Conservation (phyloP, 2,797 vertebrate genomes). For the Sandelia bainsii region DNA sequence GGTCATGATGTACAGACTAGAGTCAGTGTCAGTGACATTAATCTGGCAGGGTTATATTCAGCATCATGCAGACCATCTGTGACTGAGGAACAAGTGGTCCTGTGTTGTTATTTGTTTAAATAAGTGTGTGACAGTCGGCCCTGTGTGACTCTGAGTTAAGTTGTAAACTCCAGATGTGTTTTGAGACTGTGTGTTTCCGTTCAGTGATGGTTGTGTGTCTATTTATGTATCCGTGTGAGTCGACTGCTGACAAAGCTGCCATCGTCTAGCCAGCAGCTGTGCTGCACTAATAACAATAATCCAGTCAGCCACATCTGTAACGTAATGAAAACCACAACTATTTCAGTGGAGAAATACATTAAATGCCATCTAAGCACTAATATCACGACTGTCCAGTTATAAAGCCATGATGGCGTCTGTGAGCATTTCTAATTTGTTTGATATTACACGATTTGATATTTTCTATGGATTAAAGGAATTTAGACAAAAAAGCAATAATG, state of each 20-base stretch:
- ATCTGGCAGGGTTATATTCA: constrained; percentile 23
- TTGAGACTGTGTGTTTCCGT: constrained; percentile 39
- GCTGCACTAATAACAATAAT: constrained; percentile 55
- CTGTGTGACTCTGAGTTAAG: constrained; percentile 26
- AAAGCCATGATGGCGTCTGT: neutral
- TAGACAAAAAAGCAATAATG: neutral
- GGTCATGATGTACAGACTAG: constrained; percentile 20
- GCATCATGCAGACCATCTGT: constrained; percentile 56
- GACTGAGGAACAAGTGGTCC: constrained; percentile 34
- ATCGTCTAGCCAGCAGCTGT: constrained; percentile 57
- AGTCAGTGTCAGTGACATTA: constrained; percentile 27
- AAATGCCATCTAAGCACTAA: constrained; percentile 16
- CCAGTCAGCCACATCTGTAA: constrained; percentile 47
- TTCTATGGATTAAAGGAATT: neutral
- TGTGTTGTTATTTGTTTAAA: constrained; percentile 44
- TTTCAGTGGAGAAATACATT: constrained; percentile 32
- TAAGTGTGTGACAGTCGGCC: constrained; percentile 15
- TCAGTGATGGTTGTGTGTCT: constrained; percentile 47
- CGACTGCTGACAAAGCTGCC: constrained; percentile 59
- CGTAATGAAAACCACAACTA: constrained; percentile 32
- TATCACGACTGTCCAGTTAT: neutral
- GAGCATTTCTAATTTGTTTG: constrained; percentile 14
- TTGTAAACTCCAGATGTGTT: constrained; percentile 59
- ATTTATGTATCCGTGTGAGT: constrained; percentile 50
- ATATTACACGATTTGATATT: neutral